Evolutionary conservation across 1,140 invertebrate species (phyloP), one percentile per base, ranked within the genome.

Genomic region (Leptinotarsa lineolata): DNA sequence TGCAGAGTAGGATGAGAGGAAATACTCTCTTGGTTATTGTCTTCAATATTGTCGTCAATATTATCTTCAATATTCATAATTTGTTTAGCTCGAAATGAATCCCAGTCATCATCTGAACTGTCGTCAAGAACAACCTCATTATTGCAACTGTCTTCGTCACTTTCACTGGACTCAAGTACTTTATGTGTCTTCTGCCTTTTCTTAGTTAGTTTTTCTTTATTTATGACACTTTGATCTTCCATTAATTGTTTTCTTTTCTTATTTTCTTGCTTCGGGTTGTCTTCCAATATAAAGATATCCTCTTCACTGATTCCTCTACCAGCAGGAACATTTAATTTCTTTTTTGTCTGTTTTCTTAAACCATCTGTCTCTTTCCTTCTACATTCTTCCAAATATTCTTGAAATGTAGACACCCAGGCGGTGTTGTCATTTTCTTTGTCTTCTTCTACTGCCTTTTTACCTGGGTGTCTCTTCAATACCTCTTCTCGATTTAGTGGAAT

Each of bases 401-500:
- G 60, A 22, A 63, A 63, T 63, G 60, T 63, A 63, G 60, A n/a
- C 45, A 67, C 24, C 24, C 24, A 39, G 16, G 65, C 39, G 16
- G 30, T 18, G 16, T 44, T 39, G 45, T 44, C 65, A 67, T 39
- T 67, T 67, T 67, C 65, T 44, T 67, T 67, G 65, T 16, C 65
- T 67, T 67, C 65, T 46, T 63, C 20, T 63, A 63, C 60, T 63
- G 15, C 65, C 24, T 45, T 45, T 67, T 39, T 3, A 67, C 45
- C 45, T 39, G 65, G 30, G 20, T 44, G 65, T 46, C 65, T 67
- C 45, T 67, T 67, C 45, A 44, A 67, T 46, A 80, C 76, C 67
- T 74, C 15, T 48, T 74, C 44, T 67, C 72, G 48, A 77, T 81
- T 68, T 48, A 82, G 58, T 24, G 81, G 81, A 45, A 48, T 60